Percentiles rank a stretch among this genome's conserved stretches.
These are phyloP conservation scores for Thalassophryne amazonica DNA, from an alignment of 2,797 vertebrate genomes.

Conservation along the genomic window DNA sequence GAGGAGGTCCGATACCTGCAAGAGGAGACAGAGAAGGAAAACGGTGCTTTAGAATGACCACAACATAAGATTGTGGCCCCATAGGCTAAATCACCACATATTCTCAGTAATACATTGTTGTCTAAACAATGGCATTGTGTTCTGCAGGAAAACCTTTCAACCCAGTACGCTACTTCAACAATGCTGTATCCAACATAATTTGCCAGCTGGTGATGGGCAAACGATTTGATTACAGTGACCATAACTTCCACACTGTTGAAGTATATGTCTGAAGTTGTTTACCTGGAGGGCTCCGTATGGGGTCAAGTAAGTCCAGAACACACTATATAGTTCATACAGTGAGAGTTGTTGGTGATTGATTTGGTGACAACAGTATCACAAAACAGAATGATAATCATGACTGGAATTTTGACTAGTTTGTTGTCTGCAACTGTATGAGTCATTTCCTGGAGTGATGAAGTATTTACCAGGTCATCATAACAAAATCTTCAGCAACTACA, in stretches of 20 bases:
- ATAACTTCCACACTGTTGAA: slow-evolving; percentile 54
- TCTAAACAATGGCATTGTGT: not conserved
- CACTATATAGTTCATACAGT: not conserved
- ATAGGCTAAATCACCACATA: not conserved
- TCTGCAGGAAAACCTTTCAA: slow-evolving; percentile 55
- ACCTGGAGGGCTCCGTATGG: slow-evolving; percentile 56
- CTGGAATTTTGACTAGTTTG: not conserved
- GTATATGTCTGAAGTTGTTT: slow-evolving; percentile 26
- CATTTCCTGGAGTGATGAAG: slow-evolving; percentile 65
- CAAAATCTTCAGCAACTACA: slow-evolving; percentile 36
- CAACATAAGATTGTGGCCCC: not conserved
- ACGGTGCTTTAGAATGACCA: slow-evolving; percentile 28
- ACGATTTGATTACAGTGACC: slow-evolving; percentile 65
- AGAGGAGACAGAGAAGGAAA: slow-evolving; percentile 58
- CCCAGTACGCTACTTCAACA: slow-evolving; percentile 55
- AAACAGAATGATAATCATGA: not conserved
- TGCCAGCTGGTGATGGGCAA: slow-evolving; percentile 69
- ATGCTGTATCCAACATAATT: slow-evolving; percentile 70
- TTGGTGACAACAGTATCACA: no score
- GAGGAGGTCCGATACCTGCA: slow-evolving; percentile 56
- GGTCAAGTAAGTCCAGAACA: slow-evolving; percentile 32
- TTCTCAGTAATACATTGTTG: not conserved
- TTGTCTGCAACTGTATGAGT: slow-evolving; percentile 48
- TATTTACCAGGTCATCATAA: slow-evolving; percentile 70
- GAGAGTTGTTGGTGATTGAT: not conserved